Evolutionary conservation across 2,113 vertebrate genomes (phyloP), one percentile per base, ranked within the genome.

Genomic region (Scophthalmus maximus): DNA sequence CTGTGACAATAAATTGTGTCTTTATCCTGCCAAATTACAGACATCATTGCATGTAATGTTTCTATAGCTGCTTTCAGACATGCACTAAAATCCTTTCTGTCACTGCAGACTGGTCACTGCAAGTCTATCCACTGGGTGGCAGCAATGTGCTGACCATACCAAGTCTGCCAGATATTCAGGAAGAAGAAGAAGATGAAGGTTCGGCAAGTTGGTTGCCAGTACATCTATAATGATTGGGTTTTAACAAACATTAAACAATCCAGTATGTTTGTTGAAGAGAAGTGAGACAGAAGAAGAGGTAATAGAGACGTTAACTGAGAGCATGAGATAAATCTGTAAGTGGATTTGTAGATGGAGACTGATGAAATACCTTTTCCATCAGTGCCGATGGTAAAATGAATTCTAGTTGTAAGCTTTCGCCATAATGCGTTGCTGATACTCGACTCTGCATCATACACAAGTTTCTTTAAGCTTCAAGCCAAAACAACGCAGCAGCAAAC

Each of bases 81-180:
- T n/a, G n/a, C n/a, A n/a, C n/a, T n/a, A n/a, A n/a, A n/a, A n/a
- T n/a, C n/a, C n/a, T n/a, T n/a, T n/a, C n/a, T 14, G 42, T 11
- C 2, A 7, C 3, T 0, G 8, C 18, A 18, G 10, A 25, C 47
- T 60, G 22, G n/a, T 30, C 3, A 6, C 9, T 38, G n/a, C 23
- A 56, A 8, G 3, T 63, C 8, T 51, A 70, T 6, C 76, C 81
- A 84, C 69, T 55, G 9, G 87, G 11, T 75, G 73, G 73, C 76
- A 88, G 81, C 69, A 79, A 51, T 66, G 70, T 53, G 55, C 51
- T 26, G 49, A 68, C 22, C 14, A 26, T 15, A 12, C 22, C 26
- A 64, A 4, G 17, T 12, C 26, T 55, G 4, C 11, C 30, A 29
- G 4, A 40, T 11, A 57, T 25, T 58, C 5, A 60, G 23, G 3